A percentile compares a stretch with the other conserved stretches of the same genome.
These are phyloP conservation scores for Macroteleia sp. DNA, from an alignment of 2,888 invertebrate species.

Conservation along the genomic window DNA sequence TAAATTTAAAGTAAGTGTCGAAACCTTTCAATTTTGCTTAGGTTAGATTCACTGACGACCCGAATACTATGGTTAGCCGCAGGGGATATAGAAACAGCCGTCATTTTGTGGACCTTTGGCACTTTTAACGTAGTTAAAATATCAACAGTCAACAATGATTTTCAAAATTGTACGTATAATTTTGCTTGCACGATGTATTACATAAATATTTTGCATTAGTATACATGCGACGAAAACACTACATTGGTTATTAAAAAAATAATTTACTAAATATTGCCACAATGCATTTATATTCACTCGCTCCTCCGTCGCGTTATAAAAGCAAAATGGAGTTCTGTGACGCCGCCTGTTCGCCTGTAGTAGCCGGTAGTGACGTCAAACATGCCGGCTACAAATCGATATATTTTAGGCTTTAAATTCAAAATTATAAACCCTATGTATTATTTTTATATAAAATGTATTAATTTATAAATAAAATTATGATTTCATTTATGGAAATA, in stretches of 20 bases:
- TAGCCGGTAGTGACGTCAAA: constrained; percentile 31
- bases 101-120: constrained; percentile 60
- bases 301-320: constrained; percentile 4
- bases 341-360: constrained; percentile 10
- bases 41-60: constrained; percentile 57
- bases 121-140: constrained; percentile 53
- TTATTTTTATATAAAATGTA: too few relatives aligned
- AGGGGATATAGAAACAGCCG: constrained; percentile 55
- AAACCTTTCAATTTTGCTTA: constrained; percentile 62
- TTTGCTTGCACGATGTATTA: background rate
- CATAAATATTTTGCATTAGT: background rate
- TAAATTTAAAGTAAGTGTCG: too few relatives aligned
- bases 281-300: background rate
- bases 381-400: constrained; percentile 23
- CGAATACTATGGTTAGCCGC: constrained; percentile 48
- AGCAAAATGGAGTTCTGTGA: constrained; percentile 39
- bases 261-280: constrained; percentile 24
- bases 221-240: constrained; percentile 22
- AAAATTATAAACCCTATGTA: too few relatives aligned
- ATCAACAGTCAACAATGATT: constrained; percentile 50
- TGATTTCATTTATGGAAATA: too few relatives aligned
- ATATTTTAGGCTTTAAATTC: too few relatives aligned
- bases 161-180: constrained; percentile 35
- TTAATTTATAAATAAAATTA: too few relatives aligned
- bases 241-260: constrained; percentile 35